A percentile compares a stretch with the other conserved stretches of the same genome.
Evolutionary conservation across 1,140 invertebrate species (phyloP).

Genomic region (Habropoda laboriosa): DNA sequence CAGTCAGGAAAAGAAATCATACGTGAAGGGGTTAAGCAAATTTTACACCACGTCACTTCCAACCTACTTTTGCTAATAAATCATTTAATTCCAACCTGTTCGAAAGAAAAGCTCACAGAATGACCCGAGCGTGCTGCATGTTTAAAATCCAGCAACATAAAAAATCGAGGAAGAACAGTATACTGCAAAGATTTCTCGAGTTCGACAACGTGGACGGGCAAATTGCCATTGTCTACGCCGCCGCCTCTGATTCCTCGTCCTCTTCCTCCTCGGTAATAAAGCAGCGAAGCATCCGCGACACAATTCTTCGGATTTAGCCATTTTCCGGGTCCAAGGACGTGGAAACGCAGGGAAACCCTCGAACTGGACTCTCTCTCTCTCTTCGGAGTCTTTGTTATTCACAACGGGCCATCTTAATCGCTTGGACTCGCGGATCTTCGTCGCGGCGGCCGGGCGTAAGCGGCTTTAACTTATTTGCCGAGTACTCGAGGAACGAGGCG

Average conservation of each 20-base stretch:
- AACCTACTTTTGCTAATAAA: no score
- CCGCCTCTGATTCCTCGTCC: not conserved
- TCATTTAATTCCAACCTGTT: no score
- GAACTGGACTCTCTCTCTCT: not conserved
- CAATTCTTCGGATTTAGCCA: slow-evolving; percentile 25
- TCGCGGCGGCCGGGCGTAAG: not conserved
- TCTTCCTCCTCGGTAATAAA: slow-evolving; percentile 22
- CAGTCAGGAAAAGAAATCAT: no score
- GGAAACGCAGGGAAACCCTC: not conserved
- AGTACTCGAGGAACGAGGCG: not conserved
- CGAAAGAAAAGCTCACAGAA: no score
- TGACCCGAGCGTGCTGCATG: no score
- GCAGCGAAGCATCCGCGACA: not conserved
- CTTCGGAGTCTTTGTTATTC: slow-evolving; percentile 7
- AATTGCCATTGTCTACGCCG: slow-evolving; percentile 25
- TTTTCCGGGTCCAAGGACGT: not conserved
- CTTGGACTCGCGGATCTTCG: not conserved
- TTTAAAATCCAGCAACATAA: no score
- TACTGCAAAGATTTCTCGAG: not conserved
- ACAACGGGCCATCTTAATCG: slow-evolving; percentile 24
- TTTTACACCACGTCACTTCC: no score
- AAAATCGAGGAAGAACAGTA: no score
- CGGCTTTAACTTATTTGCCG: slow-evolving; percentile 40
- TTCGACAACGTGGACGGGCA: not conserved
- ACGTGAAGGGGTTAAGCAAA: no score